Evolutionary conservation across 2,888 invertebrate species (phyloP).

Genomic region (Muschampia plurimacula): DNA sequence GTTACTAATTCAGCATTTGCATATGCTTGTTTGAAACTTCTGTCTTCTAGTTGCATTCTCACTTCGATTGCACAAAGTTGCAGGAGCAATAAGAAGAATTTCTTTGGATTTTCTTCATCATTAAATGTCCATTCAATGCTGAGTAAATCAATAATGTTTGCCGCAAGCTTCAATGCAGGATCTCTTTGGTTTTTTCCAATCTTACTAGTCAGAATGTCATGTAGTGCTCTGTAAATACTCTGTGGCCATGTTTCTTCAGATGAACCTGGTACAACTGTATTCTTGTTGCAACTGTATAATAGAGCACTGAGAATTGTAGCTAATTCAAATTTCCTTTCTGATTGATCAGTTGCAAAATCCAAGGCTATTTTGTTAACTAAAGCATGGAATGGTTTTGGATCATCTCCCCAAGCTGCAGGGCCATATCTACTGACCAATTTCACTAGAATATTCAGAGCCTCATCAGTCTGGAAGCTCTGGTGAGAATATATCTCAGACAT

Average conservation of each 20-base stretch:
- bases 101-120: conserved; percentile 92
- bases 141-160: conserved; percentile 91
- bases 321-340: conserved; percentile 95
- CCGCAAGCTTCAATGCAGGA: conserved; percentile 93
- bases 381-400: conserved; percentile 92
- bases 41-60: conserved; percentile 96
- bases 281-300: conserved; percentile 89
- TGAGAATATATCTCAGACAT: conserved; percentile 95
- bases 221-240: conserved; percentile 92
- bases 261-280: conserved; percentile 87
- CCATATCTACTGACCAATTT: conserved; percentile 91
- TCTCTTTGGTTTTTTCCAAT: conserved; percentile 95
- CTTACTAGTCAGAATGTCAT: conserved; percentile 94
- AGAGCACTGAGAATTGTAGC: conserved; percentile 92
- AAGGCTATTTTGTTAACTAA: conserved; percentile 93
- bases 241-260: conserved; percentile 92
- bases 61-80: conserved; percentile 97
- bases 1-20: conserved; percentile 92
- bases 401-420: conserved; percentile 90
- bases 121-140: conserved; percentile 94
- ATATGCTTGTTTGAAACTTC: conserved; percentile 92
- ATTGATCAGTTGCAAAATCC: conserved; percentile 95
- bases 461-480: conserved; percentile 95
- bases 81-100: conserved; percentile 92
- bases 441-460: conserved; percentile 93